Conservation (phyloP, 2,113 vertebrate species). For the Cromileptes altivelis region DNA sequence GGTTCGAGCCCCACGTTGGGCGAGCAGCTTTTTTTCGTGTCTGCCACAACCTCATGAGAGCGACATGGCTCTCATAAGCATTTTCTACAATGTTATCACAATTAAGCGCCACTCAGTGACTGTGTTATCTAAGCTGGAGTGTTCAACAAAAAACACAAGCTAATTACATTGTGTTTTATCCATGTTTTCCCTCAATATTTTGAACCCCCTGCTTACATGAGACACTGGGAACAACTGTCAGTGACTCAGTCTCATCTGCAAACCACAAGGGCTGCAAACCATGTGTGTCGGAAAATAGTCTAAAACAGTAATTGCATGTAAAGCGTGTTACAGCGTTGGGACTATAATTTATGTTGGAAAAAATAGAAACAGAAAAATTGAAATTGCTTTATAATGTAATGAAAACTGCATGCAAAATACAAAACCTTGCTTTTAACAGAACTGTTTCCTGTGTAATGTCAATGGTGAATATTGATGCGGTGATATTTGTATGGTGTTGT, state of each 20-base stretch:
- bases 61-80: too few species aligned
- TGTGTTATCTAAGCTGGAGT: background rate
- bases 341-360: background rate
- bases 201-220: background rate
- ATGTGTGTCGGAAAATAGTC: background rate
- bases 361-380: too few species aligned
- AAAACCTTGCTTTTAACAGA: too few species aligned
- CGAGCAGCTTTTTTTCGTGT: rapidly evolving
- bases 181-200: background rate
- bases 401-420: too few species aligned
- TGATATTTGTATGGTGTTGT: too few species aligned
- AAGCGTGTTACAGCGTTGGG: background rate
- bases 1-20: constrained; percentile 80
- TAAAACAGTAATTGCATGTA: background rate
- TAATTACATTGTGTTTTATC: background rate
- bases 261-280: background rate
- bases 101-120: background rate
- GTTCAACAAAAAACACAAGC: too few species aligned
- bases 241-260: background rate
- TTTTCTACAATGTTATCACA: too few species aligned
- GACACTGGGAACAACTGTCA: background rate
- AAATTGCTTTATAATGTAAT: too few species aligned
- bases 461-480: too few species aligned
- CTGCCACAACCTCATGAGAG: rapidly evolving
- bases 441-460: too few species aligned